Percentiles rank a stretch among this genome's conserved stretches.
Conservation (phyloP, 2,888 invertebrate species). For the Nemurella pictetii region DNA sequence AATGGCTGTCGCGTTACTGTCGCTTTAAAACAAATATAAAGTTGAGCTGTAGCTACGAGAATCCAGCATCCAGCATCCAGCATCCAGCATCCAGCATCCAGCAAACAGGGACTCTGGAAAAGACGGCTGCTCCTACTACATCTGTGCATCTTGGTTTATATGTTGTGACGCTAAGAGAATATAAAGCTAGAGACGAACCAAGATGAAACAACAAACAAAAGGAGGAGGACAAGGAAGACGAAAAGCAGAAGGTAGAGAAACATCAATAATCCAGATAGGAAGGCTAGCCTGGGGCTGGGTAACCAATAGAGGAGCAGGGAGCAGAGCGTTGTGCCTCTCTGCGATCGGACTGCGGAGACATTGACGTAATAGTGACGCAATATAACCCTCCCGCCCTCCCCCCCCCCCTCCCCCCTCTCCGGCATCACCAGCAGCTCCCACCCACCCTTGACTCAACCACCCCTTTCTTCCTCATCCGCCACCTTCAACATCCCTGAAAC, state of each 20-base stretch:
- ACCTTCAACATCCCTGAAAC: neutral
- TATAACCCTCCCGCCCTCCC: constrained; percentile 1
- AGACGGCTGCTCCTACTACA: neutral
- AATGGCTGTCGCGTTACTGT: neutral
- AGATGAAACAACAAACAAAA: constrained; percentile 29
- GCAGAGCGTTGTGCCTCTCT: neutral
- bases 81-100: neutral
- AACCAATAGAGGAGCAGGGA: constrained; percentile 20
- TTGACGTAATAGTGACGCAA: constrained; percentile 33
- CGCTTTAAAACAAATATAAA: constrained; percentile 13
- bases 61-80: neutral
- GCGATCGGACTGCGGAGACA: constrained; percentile 20
- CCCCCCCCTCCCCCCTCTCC: neutral
- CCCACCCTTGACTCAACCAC: neutral
- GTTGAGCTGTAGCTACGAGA: neutral
- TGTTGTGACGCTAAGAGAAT: neutral
- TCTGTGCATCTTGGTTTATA: neutral
- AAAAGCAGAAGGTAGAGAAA: constrained; percentile 22
- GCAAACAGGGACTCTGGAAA: neutral
- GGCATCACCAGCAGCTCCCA: neutral
- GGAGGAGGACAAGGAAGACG: constrained; percentile 25
- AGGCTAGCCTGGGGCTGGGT: constrained; percentile 8
- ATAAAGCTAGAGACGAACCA: constrained; percentile 19
- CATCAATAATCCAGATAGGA: constrained; percentile 31
- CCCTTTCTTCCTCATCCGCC: neutral